Evolutionary conservation across 2,113 vertebrate genomes (phyloP).

Genomic region (Desmodus rotundus): DNA sequence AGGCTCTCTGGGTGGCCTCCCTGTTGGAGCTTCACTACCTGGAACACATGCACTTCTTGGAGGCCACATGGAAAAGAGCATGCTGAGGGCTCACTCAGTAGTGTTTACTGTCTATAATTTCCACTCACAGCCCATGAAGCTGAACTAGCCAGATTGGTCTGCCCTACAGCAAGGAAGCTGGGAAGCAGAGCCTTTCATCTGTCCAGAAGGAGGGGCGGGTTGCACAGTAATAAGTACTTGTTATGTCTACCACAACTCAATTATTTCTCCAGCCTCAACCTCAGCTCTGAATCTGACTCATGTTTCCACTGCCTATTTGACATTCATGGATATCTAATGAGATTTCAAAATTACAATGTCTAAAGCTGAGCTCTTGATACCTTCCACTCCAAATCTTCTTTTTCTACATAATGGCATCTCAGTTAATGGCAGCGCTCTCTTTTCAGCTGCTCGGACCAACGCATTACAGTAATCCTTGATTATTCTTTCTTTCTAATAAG

Average conservation of each 20-base stretch:
- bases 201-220: background rate
- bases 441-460: background rate
- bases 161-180: background rate
- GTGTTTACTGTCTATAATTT: conserved; percentile 7
- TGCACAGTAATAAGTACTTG: background rate
- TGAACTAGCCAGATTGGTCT: background rate
- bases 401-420: background rate
- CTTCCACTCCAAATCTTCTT: background rate
- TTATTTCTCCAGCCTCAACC: conserved; percentile 23
- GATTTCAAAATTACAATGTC: conserved; percentile 3
- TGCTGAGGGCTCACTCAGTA: background rate
- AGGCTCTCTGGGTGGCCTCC: background rate
- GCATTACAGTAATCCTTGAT: background rate
- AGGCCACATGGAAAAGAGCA: background rate
- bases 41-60: background rate
- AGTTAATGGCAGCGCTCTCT: background rate
- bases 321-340: background rate
- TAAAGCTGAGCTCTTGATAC: background rate
- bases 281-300: conserved; percentile 56
- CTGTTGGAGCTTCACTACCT: background rate
- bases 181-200: background rate
- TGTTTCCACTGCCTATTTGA: conserved; percentile 8
- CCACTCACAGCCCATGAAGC: background rate
- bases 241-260: conserved; percentile 10
- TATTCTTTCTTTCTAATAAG: background rate